Conservation (phyloP, 2,888 invertebrate genomes). For the Polietes domitor region DNA sequence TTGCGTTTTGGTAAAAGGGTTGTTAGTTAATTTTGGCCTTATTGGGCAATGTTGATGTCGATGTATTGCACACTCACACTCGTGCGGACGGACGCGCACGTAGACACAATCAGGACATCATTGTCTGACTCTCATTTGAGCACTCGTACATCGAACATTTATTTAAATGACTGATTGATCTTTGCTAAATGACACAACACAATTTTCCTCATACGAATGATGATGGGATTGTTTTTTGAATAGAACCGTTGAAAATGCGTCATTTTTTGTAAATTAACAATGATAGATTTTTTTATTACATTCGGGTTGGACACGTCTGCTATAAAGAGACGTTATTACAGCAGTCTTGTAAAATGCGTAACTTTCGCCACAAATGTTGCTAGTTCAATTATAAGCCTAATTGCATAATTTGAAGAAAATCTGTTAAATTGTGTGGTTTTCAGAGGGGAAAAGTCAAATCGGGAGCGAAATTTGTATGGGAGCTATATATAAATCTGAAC, state of each 20-base stretch:
- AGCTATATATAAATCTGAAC: too few relatives aligned
- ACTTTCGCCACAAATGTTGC: too few relatives aligned
- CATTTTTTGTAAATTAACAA: neutral
- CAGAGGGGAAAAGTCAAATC: too few relatives aligned
- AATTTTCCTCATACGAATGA: neutral
- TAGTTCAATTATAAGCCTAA: too few relatives aligned
- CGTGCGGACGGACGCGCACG: neutral
- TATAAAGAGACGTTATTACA: too few relatives aligned
- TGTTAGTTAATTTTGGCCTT: constrained; percentile 33
- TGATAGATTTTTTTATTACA: neutral
- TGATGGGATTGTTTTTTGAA: neutral
- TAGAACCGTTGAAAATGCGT: neutral
- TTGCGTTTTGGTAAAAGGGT: constrained; percentile 30
- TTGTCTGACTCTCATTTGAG: neutral
- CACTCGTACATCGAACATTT: constrained; percentile 2
- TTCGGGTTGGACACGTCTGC: neutral
- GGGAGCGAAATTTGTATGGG: too few relatives aligned
- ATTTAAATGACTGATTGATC: constrained; percentile 50
- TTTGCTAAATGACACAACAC: constrained; percentile 41
- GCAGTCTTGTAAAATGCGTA: too few relatives aligned
- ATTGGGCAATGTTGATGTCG: neutral
- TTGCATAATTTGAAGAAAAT: too few relatives aligned
- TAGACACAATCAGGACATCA: constrained; percentile 15
- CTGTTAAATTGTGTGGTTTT: too few relatives aligned
- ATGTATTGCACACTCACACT: neutral